These are phyloP conservation scores for Apogon hyalosoma DNA, from an alignment of 2,797 vertebrate genomes.

Conservation along the genomic window DNA sequence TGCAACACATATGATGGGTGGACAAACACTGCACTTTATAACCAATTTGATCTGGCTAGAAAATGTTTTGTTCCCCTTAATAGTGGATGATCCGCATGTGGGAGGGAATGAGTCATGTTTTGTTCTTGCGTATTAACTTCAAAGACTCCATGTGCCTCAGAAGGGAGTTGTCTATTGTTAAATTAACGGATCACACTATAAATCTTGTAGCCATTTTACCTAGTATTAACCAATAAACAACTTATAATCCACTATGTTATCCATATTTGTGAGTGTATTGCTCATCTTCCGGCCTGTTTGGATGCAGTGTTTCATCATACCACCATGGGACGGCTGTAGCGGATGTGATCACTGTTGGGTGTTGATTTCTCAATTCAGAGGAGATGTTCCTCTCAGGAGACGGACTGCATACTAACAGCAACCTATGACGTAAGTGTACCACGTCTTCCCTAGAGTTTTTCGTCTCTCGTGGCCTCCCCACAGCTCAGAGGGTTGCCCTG, in stretches of 20 bases:
- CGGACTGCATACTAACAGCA: slow-evolving; percentile 66
- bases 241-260: not conserved
- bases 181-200: slow-evolving; percentile 35
- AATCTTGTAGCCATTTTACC: slow-evolving; percentile 6
- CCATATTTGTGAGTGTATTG: slow-evolving; percentile 13
- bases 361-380: slow-evolving; percentile 55
- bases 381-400: slow-evolving; percentile 56
- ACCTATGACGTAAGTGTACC: slow-evolving; percentile 61
- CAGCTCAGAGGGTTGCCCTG: slow-evolving; percentile 59
- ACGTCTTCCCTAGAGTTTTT: slow-evolving; percentile 31
- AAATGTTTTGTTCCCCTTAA: slow-evolving; percentile 76
- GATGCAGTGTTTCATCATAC: slow-evolving; percentile 76
- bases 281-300: slow-evolving; percentile 38
- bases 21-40: slow-evolving; percentile 71
- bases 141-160: slow-evolving; percentile 34
- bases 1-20: slow-evolving; percentile 73
- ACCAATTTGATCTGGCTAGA: slow-evolving; percentile 72
- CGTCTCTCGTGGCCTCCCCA: slow-evolving; percentile 54
- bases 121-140: slow-evolving; percentile 72
- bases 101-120: slow-evolving; percentile 76
- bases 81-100: slow-evolving; percentile 70
- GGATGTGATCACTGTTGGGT: slow-evolving; percentile 66
- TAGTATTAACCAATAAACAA: slow-evolving; percentile 19
- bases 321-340: slow-evolving; percentile 53
- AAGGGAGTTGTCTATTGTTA: slow-evolving; percentile 24